Conservation (phyloP, 2,797 vertebrate species). For the Paguma larvata region DNA sequence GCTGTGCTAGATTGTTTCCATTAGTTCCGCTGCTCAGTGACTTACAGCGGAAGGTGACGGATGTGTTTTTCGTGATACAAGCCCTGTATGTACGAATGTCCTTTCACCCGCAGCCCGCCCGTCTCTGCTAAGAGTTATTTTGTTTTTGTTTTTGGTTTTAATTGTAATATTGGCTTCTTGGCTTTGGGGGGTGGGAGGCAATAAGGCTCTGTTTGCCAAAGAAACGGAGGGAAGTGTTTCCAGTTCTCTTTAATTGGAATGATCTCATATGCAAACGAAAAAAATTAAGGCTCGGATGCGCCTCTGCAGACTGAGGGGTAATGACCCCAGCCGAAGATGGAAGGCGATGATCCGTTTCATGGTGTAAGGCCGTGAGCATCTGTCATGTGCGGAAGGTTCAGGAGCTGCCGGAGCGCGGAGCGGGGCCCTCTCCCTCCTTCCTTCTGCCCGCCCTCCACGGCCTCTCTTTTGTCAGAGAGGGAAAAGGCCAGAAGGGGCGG, state of each 20-base stretch:
- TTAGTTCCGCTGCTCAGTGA: conserved; percentile 46
- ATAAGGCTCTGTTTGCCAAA: conserved; percentile 74
- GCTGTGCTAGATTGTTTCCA: neutral
- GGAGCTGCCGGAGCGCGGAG: neutral
- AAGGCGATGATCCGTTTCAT: conserved; percentile 74
- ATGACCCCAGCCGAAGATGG: conserved; percentile 66
- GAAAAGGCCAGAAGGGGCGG: neutral
- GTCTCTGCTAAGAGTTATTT: conserved; percentile 12
- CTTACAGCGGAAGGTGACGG: neutral
- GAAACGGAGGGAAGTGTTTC: conserved; percentile 68
- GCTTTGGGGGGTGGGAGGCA: neutral
- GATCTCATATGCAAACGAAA: conserved; percentile 73
- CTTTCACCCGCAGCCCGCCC: neutral
- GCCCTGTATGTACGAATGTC: neutral
- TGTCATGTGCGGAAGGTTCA: conserved; percentile 49
- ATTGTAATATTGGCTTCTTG: neutral
- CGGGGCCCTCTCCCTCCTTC: neutral
- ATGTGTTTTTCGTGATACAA: conserved; percentile 55
- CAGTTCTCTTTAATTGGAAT: conserved; percentile 68
- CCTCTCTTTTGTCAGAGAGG: neutral
- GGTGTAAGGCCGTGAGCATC: conserved; percentile 66
- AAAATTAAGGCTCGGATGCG: conserved; percentile 46
- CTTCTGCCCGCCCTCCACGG: neutral
- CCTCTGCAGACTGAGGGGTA: conserved; percentile 75
- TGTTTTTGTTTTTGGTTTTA: conserved; percentile 48